These are phyloP conservation scores for Tribolium freemani DNA, from an alignment of 2,888 invertebrate genomes.

Conservation along the genomic window DNA sequence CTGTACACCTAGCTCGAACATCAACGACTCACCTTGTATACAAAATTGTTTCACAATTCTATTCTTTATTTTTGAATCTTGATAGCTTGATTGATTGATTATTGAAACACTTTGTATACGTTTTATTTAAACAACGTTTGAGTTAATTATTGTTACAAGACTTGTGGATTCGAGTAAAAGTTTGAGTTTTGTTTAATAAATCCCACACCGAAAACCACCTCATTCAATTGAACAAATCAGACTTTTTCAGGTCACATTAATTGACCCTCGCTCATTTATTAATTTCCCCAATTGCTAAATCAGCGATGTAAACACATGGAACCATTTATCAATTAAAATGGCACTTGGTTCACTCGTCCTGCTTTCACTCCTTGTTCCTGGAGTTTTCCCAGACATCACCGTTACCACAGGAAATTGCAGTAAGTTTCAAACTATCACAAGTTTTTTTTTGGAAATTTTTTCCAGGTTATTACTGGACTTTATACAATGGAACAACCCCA, in stretches of 20 bases:
- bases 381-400: conserved; percentile 2
- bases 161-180: conserved; percentile 54
- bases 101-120: too few species aligned
- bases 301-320: conserved; percentile 27
- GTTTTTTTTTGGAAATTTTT: neutral
- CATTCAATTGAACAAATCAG: neutral
- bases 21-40: too few species aligned
- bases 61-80: too few species aligned
- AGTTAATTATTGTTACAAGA: too few species aligned
- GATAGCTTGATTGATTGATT: too few species aligned
- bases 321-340: conserved; percentile 33
- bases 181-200: too few species aligned
- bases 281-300: conserved; percentile 18
- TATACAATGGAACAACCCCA: conserved; percentile 11
- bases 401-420: conserved; percentile 24
- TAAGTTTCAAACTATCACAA: conserved; percentile 10
- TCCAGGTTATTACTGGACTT: conserved; percentile 24
- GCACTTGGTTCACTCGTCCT: conserved; percentile 10
- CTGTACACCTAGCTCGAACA: too few species aligned
- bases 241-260: conserved; percentile 11
- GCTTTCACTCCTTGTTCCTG: conserved; percentile 9
- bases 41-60: too few species aligned
- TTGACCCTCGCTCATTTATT: neutral
- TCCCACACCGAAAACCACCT: too few species aligned
- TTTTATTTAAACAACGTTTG: too few species aligned